Evolutionary conservation across 2,888 invertebrate genomes (phyloP), one percentile per base, ranked within the genome.

Genomic region (Lycaena phlaeas): DNA sequence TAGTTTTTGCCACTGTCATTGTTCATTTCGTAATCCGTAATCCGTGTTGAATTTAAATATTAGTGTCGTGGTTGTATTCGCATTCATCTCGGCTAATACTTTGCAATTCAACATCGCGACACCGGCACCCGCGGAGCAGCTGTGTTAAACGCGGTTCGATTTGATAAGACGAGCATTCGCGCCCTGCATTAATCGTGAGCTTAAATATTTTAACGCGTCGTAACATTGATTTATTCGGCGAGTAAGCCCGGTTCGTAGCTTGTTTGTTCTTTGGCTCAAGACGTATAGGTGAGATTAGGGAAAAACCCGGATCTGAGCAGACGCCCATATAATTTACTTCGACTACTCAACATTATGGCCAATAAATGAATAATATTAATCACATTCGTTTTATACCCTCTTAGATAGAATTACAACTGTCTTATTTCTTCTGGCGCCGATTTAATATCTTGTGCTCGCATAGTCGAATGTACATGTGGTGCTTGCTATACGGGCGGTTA

Each of bases 121-220:
- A 52, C 45, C 29, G 41, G 42, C 46, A 43, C 45, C 29, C 40
- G 42, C 46, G 42, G 54, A 59, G 53, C 67, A 70, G 64, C 65
- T 70, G 68, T 54, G 63, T 53, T 56, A 57, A 54, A 55, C 57
- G 56, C 63, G 57, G 61, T 57, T 58, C 59, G 59, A 55, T 61
- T 63, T 68, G 70, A 69, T 71, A 73, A 75, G 68, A 64, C 64
- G 62, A 61, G 61, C 61, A 65, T 66, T 64, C 66, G 60, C 68
- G 57, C 61, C 64, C 63, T 57, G 68, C 78, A 81, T 81, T 82
- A 81, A 81, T 79, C 81, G 78, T 71, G 67, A 72, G 76, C 77
- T 82, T 82, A 78, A 81, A 84, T 79, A 81, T 82, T 84, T 81
- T 79, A 82, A 82, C 81, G 76, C 81, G 76, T 76, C 74, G 78